phyloP scores from a whole-genome alignment of 2,888 invertebrate species.

The Ichneumoninae sp. region DNA sequence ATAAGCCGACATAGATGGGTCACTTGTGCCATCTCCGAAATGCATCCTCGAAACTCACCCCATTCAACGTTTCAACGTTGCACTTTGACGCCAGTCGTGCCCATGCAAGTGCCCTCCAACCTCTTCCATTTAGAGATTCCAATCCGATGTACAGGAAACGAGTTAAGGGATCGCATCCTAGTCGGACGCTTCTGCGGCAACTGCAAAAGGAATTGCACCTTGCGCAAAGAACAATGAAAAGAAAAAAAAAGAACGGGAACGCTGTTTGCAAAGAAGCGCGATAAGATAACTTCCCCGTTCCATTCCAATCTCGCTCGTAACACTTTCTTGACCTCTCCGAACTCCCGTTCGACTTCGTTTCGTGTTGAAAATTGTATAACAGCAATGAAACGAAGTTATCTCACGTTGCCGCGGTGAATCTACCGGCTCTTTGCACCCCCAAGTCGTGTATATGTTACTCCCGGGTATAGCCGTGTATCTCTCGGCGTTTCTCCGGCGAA shows the following conservation, averaged over 20 bases:
- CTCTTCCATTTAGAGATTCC: not conserved
- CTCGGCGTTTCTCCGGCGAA: conserved; percentile 51
- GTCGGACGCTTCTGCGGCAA: no score
- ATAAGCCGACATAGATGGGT: not conserved
- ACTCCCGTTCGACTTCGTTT: not conserved
- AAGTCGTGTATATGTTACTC: not conserved
- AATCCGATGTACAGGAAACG: not conserved
- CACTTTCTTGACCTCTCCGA: conserved; percentile 6
- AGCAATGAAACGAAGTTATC: conserved; percentile 61
- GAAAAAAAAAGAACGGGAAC: no score
- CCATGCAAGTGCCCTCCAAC: not conserved
- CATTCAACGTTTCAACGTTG: not conserved
- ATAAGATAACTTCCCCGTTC: conserved; percentile 14
- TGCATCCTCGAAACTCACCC: not conserved
- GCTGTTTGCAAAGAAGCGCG: not conserved
- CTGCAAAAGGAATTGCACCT: no score
- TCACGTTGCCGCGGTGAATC: conserved; percentile 62
- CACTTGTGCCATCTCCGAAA: not conserved
- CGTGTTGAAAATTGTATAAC: conserved; percentile 56
- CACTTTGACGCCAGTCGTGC: not conserved
- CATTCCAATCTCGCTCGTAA: conserved; percentile 9
- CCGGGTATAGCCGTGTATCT: conserved; percentile 13
- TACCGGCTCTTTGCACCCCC: conserved; percentile 7
- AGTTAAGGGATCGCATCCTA: not conserved
- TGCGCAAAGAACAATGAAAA: no score